Evolutionary conservation across 1,140 invertebrate species (phyloP).

Genomic region (Scaptomyza hsui): DNA sequence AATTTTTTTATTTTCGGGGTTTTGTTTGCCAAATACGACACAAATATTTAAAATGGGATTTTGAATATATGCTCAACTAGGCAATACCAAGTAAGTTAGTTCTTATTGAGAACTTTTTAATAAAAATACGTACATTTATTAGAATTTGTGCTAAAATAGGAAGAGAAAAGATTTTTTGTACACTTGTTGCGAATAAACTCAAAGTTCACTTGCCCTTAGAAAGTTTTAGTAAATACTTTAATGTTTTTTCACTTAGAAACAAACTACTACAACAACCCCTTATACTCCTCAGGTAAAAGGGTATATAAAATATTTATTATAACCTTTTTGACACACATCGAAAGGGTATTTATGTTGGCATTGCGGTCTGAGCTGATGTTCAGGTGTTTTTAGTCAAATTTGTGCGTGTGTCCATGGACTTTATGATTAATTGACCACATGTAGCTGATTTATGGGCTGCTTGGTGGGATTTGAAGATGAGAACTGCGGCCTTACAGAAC

Average conservation of each 20-base stretch:
- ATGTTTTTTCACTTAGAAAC: too few relatives aligned
- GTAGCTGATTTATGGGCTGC: constrained; percentile 66
- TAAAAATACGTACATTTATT: too few relatives aligned
- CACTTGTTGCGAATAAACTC: too few relatives aligned
- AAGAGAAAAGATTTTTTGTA: too few relatives aligned
- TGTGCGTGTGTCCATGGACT: constrained; percentile 15
- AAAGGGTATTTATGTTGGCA: neutral
- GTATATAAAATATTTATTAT: neutral
- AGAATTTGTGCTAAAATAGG: too few relatives aligned
- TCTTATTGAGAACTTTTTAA: too few relatives aligned
- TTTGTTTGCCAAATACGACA: constrained; percentile 22
- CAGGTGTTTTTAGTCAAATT: constrained; percentile 57
- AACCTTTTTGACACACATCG: neutral
- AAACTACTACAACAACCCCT: too few relatives aligned
- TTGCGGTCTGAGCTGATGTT: constrained; percentile 20
- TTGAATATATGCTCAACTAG: neutral
- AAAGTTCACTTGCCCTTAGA: too few relatives aligned
- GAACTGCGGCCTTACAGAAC: constrained; percentile 29
- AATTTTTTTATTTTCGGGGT: constrained; percentile 29
- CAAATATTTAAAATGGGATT: constrained; percentile 34
- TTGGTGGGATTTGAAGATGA: constrained; percentile 34
- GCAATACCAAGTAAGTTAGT: neutral
- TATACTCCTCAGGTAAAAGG: neutral
- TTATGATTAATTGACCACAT: constrained; percentile 71
- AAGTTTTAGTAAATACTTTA: too few relatives aligned